phyloP scores from a whole-genome alignment of 2,113 vertebrate species.

The Aphelocoma coerulescens region DNA sequence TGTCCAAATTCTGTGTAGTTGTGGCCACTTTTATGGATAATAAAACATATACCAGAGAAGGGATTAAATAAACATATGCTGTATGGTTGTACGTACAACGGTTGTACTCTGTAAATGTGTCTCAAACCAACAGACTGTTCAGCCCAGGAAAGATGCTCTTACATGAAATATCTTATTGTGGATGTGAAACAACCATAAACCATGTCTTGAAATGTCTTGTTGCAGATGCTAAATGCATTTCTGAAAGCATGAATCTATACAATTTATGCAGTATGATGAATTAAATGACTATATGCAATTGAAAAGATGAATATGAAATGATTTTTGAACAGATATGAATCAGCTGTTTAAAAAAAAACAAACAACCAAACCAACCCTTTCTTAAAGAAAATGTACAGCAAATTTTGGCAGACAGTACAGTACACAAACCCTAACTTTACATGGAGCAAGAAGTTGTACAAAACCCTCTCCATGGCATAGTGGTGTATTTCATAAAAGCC shows the following conservation, averaged over 20 bases:
- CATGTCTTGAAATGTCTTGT: not conserved
- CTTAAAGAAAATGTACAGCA: constrained; percentile 19
- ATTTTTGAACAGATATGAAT: constrained; percentile 17
- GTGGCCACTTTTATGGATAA: not conserved
- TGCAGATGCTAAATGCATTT: constrained; percentile 21
- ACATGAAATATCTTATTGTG: not conserved
- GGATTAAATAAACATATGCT: not conserved
- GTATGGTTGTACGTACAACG: not conserved
- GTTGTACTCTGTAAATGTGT: not conserved
- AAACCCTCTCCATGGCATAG: not conserved
- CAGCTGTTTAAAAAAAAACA: not conserved
- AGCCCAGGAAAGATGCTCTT: not conserved
- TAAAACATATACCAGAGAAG: not conserved
- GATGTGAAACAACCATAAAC: constrained; percentile 4
- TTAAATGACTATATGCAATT: constrained; percentile 7
- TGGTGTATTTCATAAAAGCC: constrained; percentile 20
- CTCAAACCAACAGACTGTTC: not conserved
- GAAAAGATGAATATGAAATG: not conserved
- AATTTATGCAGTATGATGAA: not conserved
- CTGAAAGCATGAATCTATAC: not conserved
- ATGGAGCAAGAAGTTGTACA: not conserved
- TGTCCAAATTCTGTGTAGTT: not conserved
- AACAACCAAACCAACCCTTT: not conserved
- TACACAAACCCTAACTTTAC: not conserved
- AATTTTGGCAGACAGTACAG: not conserved